phyloP scores from a whole-genome alignment of 2,797 vertebrate genomes.

The Eulemur mongoz region DNA sequence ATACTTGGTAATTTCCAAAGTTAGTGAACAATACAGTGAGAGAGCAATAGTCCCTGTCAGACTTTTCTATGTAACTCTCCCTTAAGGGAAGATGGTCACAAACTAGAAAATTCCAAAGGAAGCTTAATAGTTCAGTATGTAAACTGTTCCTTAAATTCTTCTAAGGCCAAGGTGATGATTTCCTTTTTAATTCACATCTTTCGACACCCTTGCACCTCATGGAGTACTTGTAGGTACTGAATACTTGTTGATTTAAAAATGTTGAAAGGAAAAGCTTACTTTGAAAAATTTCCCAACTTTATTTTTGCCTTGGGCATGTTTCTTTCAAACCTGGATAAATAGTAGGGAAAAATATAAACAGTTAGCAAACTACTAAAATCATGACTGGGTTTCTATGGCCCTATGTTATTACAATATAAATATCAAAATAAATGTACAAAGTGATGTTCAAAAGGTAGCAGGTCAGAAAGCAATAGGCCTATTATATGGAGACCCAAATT shows the following conservation, averaged over 20 bases:
- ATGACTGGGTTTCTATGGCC: background rate
- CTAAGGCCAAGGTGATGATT: background rate
- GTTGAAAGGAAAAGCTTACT: constrained; percentile 40
- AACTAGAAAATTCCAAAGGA: constrained; percentile 43
- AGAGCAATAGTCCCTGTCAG: background rate
- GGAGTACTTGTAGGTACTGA: background rate
- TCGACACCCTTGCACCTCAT: background rate
- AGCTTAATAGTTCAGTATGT: background rate
- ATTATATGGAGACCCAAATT: background rate
- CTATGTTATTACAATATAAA: constrained; percentile 4
- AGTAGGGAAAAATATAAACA: background rate
- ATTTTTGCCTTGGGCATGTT: constrained; percentile 43
- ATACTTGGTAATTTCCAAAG: background rate
- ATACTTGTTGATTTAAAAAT: constrained; percentile 23
- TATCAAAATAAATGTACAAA: constrained; percentile 5
- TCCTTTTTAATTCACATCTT: background rate
- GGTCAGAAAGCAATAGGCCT: background rate
- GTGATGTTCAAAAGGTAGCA: background rate
- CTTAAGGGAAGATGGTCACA: background rate
- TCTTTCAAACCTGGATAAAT: constrained; percentile 49
- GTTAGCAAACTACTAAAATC: constrained; percentile 37
- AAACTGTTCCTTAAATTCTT: background rate
- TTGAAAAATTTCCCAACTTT: constrained; percentile 13
- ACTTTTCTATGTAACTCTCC: background rate
- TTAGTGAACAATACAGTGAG: background rate